Percentiles rank a stretch among this genome's conserved stretches.
Conservation (phyloP, 2,888 invertebrate genomes). For the Drosophila melanocephala region DNA sequence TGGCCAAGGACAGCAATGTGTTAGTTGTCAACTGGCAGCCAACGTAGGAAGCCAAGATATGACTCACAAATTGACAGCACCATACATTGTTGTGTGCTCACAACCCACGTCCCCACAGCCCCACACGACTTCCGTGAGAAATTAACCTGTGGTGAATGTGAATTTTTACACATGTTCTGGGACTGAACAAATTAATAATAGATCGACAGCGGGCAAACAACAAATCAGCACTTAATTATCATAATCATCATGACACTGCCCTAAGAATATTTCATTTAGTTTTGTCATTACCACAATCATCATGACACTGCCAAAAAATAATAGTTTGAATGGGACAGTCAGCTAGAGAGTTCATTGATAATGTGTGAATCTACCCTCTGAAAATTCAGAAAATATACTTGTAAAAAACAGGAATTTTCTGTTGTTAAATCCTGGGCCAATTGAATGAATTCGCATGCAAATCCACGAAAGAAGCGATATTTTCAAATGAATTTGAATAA, state of each 20-base stretch:
- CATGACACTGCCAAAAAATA: conserved; percentile 34
- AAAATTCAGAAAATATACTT: neutral
- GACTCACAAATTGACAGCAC: conserved; percentile 29
- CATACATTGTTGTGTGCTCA: neutral
- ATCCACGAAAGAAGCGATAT: conserved; percentile 27
- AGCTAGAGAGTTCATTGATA: conserved; percentile 46
- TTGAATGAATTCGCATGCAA: conserved; percentile 42
- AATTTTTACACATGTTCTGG: conserved; percentile 59
- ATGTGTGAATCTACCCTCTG: neutral
- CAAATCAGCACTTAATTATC: conserved; percentile 15
- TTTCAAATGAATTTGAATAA: conserved; percentile 40
- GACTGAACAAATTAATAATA: conserved; percentile 61
- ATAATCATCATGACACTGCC: conserved; percentile 23
- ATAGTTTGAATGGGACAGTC: conserved; percentile 20
- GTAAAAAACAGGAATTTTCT: conserved; percentile 4
- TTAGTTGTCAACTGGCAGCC: conserved; percentile 21
- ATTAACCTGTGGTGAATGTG: conserved; percentile 36
- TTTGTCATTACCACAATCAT: neutral
- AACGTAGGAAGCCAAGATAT: conserved; percentile 12
- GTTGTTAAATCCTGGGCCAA: conserved; percentile 6
- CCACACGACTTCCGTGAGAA: conserved; percentile 12
- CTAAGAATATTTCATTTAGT: conserved; percentile 13
- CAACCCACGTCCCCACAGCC: neutral
- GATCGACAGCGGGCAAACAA: conserved; percentile 32
- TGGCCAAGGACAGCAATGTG: conserved; percentile 29